These are phyloP conservation scores for Margaritifera margaritifera DNA, from an alignment of 2,888 invertebrate genomes.

Conservation along the genomic window DNA sequence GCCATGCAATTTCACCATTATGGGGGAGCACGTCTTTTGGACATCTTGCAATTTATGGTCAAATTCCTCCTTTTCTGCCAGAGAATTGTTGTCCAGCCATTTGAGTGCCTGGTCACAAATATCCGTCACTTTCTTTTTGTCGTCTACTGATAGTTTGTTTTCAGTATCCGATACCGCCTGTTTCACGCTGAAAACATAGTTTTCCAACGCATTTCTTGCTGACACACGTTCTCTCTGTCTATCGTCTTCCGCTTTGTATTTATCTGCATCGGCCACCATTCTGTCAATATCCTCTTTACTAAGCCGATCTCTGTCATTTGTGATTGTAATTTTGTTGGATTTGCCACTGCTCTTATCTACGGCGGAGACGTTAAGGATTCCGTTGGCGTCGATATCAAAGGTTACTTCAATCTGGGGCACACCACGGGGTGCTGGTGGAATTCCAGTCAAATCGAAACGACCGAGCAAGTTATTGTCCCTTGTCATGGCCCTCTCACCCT, in stretches of 20 bases:
- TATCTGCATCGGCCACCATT: constrained; percentile 73
- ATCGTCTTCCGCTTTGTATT: constrained; percentile 66
- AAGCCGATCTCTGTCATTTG: constrained; percentile 88
- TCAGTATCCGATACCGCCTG: constrained; percentile 76
- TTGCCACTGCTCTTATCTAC: constrained; percentile 88
- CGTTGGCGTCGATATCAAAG: too few species aligned
- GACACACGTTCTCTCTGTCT: constrained; percentile 59
- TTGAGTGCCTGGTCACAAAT: constrained; percentile 78
- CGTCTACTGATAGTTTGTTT: constrained; percentile 77
- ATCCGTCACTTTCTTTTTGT: constrained; percentile 80
- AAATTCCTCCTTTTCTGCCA: constrained; percentile 84
- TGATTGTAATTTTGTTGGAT: constrained; percentile 87
- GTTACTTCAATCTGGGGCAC: too few species aligned
- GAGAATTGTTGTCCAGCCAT: constrained; percentile 87
- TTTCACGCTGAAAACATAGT: constrained; percentile 72
- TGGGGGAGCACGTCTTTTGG: too few species aligned
- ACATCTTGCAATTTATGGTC: too few species aligned
- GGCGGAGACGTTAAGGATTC: too few species aligned
- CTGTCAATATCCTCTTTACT: constrained; percentile 90
- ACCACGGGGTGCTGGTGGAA: too few species aligned
- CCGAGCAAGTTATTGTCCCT: too few species aligned
- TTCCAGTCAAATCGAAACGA: too few species aligned
- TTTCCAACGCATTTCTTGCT: constrained; percentile 61
- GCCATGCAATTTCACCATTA: too few species aligned
- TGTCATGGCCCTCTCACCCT: constrained; percentile 96